Evolutionary conservation across 2,113 vertebrate species (phyloP).

Genomic region (Chaetorhynchus papuensis): DNA sequence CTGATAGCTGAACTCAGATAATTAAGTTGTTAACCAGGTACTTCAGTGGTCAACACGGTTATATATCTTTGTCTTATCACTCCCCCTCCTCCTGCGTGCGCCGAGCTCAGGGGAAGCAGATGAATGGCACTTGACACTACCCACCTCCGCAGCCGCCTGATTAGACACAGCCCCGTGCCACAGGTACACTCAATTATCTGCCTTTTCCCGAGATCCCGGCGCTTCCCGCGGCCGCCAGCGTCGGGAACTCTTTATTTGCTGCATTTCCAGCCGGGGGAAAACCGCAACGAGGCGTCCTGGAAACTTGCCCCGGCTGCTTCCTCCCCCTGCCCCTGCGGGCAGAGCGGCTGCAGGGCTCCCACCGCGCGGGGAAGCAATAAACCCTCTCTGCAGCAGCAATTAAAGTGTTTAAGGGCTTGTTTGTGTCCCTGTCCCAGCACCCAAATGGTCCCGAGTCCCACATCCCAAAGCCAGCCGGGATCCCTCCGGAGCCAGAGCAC

Average conservation of each 20-base stretch:
- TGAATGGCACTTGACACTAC: constrained; percentile 77
- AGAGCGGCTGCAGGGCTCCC: background rate
- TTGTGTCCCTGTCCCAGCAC: accelerated
- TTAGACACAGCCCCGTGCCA: constrained; percentile 65
- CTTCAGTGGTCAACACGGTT: constrained; percentile 74
- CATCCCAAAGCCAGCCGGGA: accelerated
- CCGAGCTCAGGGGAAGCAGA: constrained; percentile 68
- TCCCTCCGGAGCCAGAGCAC: background rate
- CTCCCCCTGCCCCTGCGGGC: background rate
- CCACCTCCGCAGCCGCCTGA: constrained; percentile 69
- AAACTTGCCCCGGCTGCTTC: background rate
- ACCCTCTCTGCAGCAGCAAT: background rate
- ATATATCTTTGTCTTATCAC: constrained; percentile 70
- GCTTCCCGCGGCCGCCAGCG: constrained; percentile 37
- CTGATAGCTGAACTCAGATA: constrained; percentile 74
- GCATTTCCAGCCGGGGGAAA: background rate
- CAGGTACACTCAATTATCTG: constrained; percentile 73
- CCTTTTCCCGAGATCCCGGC: constrained; percentile 49
- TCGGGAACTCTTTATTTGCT: constrained; percentile 32
- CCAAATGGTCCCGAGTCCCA: accelerated
- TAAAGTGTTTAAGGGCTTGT: background rate
- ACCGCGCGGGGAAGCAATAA: background rate
- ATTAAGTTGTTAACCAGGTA: constrained; percentile 81
- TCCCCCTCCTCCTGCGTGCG: constrained; percentile 69
- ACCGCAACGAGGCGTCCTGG: background rate